phyloP scores from a whole-genome alignment of 2,113 vertebrate species.

The Apistogramma diplotaenia region DNA sequence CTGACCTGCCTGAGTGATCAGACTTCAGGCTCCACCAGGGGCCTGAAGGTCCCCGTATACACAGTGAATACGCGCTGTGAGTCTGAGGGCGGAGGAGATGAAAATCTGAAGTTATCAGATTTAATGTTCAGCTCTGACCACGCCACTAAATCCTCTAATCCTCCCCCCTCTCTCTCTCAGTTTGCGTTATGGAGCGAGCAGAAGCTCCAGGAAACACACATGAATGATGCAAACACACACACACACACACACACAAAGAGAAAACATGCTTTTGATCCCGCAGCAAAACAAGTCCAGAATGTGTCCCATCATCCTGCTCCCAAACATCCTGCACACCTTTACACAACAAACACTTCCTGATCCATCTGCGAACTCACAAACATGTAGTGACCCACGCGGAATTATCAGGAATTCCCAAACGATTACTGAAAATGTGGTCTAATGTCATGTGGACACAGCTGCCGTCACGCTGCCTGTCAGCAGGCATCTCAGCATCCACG shows the following conservation, averaged over 20 bases:
- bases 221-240: neutral
- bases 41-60: neutral
- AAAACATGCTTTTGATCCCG: neutral
- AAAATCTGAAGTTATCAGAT: neutral
- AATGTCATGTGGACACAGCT: neutral
- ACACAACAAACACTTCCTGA: too few relatives aligned
- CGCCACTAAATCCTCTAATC: neutral
- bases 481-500: accelerated
- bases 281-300: neutral
- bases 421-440: neutral
- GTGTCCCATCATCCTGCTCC: neutral
- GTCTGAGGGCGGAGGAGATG: neutral
- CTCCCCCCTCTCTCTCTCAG: neutral
- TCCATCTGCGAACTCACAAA: neutral
- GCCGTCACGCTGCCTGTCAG: accelerated
- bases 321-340: neutral
- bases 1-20: neutral
- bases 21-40: neutral
- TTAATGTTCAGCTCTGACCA: constrained; percentile 1
- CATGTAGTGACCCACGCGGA: neutral
- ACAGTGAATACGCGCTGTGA: neutral
- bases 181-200: neutral
- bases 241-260: too few relatives aligned
- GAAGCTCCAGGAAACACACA: neutral
- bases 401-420: neutral